A percentile compares a stretch with the other conserved stretches of the same genome.
phyloP scores from a whole-genome alignment of 2,888 invertebrate species.

The Polydrusus cervinus region DNA sequence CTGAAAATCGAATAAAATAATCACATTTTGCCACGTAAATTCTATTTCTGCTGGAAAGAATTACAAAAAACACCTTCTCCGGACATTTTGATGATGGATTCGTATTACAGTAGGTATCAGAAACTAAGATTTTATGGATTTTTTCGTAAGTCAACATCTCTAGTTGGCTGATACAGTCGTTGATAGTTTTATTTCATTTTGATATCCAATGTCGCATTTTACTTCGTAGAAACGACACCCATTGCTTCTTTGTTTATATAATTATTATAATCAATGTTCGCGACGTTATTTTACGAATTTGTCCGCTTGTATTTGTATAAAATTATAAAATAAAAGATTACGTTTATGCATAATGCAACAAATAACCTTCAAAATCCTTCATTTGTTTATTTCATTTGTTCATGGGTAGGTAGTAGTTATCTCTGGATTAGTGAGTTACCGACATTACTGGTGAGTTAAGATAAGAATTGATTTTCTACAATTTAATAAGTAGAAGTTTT shows the following conservation, averaged over 20 bases:
- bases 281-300: not conserved
- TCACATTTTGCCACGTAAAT: slow-evolving; percentile 31
- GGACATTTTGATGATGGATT: slow-evolving; percentile 25
- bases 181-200: slow-evolving; percentile 67
- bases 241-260: slow-evolving; percentile 48
- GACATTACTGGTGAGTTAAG: not conserved
- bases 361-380: slow-evolving; percentile 21
- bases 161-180: slow-evolving; percentile 60
- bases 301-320: slow-evolving; percentile 15
- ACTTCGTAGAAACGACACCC: slow-evolving; percentile 65
- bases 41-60: slow-evolving; percentile 20
- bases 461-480: not conserved
- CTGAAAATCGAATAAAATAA: slow-evolving; percentile 42
- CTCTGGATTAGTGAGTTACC: not conserved
- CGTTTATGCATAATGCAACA: slow-evolving; percentile 14
- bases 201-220: slow-evolving; percentile 65
- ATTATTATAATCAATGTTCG: slow-evolving; percentile 25
- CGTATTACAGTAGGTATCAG: slow-evolving; percentile 32
- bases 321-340: slow-evolving; percentile 11
- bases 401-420: slow-evolving; percentile 19
- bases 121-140: slow-evolving; percentile 51
- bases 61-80: slow-evolving; percentile 11
- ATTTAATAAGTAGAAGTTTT: too few relatives aligned
- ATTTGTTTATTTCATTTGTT: slow-evolving; percentile 28
- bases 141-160: slow-evolving; percentile 61